Percentiles rank a stretch among this genome's conserved stretches.
Conservation (phyloP, 2,797 vertebrate species). For the Gorsachius magnificus region DNA sequence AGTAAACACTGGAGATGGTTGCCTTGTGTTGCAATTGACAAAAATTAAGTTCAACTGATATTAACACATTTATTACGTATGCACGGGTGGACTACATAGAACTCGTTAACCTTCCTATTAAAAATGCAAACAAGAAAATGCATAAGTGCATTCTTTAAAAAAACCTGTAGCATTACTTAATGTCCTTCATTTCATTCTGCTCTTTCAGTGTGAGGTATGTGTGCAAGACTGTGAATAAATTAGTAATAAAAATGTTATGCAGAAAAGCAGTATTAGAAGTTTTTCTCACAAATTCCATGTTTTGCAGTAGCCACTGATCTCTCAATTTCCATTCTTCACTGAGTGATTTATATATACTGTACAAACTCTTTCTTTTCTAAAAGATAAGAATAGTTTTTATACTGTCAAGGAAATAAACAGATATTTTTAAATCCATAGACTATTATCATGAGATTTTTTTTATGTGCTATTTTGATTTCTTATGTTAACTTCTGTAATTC, state of each 20-base stretch:
- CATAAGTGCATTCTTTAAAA: background rate
- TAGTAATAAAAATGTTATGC: background rate
- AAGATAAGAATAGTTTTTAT: background rate
- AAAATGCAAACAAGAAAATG: background rate
- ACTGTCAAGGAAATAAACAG: background rate
- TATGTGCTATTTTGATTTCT: background rate
- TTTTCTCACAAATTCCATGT: background rate
- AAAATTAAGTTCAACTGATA: background rate
- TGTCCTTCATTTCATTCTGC: background rate
- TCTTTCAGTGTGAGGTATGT: background rate
- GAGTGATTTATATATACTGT: background rate
- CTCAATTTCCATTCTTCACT: background rate
- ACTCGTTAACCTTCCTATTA: background rate
- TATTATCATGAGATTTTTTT: background rate
- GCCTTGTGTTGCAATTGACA: background rate
- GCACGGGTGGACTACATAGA: background rate
- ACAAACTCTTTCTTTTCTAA: background rate
- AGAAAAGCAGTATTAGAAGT: background rate
- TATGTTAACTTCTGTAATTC: background rate
- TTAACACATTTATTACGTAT: background rate
- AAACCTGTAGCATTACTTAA: background rate
- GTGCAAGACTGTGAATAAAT: background rate
- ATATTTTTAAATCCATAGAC: background rate
- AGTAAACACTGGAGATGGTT: background rate
- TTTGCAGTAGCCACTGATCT: background rate